A percentile compares a stretch with the other conserved stretches of the same genome.
phyloP scores from a whole-genome alignment of 2,888 invertebrate species.

The Melanchra persicariae region DNA sequence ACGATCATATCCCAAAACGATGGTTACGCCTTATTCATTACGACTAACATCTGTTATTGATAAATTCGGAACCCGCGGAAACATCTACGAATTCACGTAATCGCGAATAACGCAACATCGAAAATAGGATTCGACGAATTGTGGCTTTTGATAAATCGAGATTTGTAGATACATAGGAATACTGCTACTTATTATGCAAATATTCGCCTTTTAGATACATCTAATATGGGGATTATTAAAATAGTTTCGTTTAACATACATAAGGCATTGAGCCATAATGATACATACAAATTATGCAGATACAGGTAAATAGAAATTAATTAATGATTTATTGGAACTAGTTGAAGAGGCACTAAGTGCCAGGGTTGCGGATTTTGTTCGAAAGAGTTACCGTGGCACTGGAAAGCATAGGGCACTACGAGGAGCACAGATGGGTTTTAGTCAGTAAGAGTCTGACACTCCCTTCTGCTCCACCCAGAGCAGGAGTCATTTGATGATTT shows the following conservation, averaged over 20 bases:
- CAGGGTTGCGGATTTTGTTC: too few relatives aligned
- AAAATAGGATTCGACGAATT: slow-evolving; percentile 49
- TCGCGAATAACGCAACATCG: slow-evolving; percentile 23
- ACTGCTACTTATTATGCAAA: neutral
- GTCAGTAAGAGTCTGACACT: too few relatives aligned
- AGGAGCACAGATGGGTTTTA: too few relatives aligned
- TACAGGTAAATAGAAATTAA: too few relatives aligned
- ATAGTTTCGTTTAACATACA: too few relatives aligned
- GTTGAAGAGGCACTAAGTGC: too few relatives aligned
- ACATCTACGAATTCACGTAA: slow-evolving; percentile 36
- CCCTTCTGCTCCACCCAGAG: too few relatives aligned
- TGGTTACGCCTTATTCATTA: slow-evolving; percentile 30
- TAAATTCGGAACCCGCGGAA: slow-evolving; percentile 57
- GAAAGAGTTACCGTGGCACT: too few relatives aligned
- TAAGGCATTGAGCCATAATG: neutral
- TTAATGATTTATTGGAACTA: neutral
- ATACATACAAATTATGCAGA: neutral
- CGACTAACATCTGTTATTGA: slow-evolving; percentile 52
- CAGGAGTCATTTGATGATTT: too few relatives aligned
- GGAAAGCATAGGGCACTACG: too few relatives aligned
- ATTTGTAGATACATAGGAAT: neutral
- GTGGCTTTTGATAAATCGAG: slow-evolving; percentile 23
- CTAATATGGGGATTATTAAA: too few relatives aligned
- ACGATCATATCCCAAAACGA: neutral
- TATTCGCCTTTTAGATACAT: too few relatives aligned